These are phyloP conservation scores for Leptinotarsa defecta DNA, from an alignment of 1,140 invertebrate genomes.

Conservation along the genomic window DNA sequence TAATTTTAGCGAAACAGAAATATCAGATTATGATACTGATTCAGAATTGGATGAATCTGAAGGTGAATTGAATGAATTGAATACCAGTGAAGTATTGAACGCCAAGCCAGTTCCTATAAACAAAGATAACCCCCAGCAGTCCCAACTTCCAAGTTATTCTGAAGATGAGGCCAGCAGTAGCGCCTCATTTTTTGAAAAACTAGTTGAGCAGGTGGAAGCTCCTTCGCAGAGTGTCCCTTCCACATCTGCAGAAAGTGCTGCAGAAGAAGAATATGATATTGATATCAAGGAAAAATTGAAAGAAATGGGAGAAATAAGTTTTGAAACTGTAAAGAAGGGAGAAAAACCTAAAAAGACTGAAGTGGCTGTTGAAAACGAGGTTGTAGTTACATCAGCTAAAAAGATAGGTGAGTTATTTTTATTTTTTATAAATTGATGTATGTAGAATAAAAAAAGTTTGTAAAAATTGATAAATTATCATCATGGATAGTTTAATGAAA, in stretches of 20 bases:
- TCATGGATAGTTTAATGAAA: too few relatives aligned
- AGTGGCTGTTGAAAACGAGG: conserved; percentile 48
- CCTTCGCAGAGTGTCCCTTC: conserved; percentile 31
- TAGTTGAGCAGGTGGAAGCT: conserved; percentile 41
- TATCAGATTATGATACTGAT: conserved; percentile 51
- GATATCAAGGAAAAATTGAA: conserved; percentile 64
- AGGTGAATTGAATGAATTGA: conserved; percentile 39
- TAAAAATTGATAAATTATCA: too few relatives aligned
- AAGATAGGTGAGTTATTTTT: conserved; percentile 45
- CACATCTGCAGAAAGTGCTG: conserved; percentile 25
- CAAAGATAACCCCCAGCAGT: not conserved
- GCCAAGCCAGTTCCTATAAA: not conserved
- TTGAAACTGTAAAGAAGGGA: conserved; percentile 54
- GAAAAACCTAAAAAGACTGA: conserved; percentile 52
- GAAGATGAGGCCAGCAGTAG: conserved; percentile 35
- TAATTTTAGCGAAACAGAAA: conserved; percentile 48
- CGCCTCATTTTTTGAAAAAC: conserved; percentile 46
- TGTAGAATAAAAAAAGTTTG: too few relatives aligned
- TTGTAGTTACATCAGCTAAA: conserved; percentile 49
- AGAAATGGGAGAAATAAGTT: conserved; percentile 63
- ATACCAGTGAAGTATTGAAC: conserved; percentile 6
- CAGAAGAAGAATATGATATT: conserved; percentile 51
- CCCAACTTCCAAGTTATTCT: conserved; percentile 15
- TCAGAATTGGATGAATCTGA: conserved; percentile 50
- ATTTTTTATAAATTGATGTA: not conserved